These are phyloP conservation scores for Lophochroa leadbeateri DNA, from an alignment of 2,113 vertebrate genomes.

Conservation along the genomic window DNA sequence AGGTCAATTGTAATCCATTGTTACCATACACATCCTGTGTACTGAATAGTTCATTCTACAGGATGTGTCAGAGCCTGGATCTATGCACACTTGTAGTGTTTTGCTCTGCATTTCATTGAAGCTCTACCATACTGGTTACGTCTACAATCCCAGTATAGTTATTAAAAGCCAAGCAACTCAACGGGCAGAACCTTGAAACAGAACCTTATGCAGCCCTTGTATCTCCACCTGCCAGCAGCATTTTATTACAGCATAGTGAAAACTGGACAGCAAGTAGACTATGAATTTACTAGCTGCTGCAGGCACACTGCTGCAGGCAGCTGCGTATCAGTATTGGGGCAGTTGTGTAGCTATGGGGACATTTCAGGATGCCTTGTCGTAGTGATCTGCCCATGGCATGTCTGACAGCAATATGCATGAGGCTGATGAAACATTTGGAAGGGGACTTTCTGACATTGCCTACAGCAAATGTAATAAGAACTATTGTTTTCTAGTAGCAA, in stretches of 20 bases:
- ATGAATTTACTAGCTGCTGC: not conserved
- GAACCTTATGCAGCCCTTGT: not conserved
- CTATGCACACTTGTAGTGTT: not conserved
- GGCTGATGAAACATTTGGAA: not conserved
- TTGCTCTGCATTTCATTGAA: not conserved
- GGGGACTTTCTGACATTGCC: not conserved
- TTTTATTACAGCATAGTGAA: not conserved
- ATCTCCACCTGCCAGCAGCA: not conserved
- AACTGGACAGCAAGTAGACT: not conserved
- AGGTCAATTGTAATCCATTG: not conserved
- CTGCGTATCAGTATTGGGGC: not conserved
- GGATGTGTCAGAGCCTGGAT: not conserved
- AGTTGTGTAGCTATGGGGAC: not conserved
- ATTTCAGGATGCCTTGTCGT: not conserved
- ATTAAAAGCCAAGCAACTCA: not conserved
- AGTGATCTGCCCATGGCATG: not conserved
- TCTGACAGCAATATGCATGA: not conserved
- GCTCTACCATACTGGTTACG: not conserved
- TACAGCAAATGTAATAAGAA: not conserved
- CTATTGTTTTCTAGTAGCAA: not conserved
- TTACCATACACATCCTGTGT: not conserved
- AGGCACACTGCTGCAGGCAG: not conserved
- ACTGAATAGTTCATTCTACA: not conserved
- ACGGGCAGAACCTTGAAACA: not conserved
- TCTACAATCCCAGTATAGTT: not conserved